Percentiles rank a stretch among this genome's conserved stretches.
These are phyloP conservation scores for Temnothorax curvispinosus DNA, from an alignment of 1,140 invertebrate species.

Conservation along the genomic window DNA sequence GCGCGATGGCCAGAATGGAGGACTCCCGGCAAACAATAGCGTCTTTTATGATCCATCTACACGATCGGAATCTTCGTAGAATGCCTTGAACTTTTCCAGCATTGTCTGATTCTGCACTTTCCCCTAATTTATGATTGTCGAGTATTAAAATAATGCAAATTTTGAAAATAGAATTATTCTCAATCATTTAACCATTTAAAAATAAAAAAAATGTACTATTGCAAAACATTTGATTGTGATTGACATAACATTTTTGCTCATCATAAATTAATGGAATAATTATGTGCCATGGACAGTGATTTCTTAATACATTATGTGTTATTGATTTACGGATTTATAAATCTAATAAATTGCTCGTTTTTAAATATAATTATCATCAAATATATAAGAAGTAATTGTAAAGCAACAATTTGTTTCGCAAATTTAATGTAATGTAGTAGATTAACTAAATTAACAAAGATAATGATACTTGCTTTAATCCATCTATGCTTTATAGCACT, in stretches of 20 bases:
- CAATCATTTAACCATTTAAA: neutral
- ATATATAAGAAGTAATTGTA: neutral
- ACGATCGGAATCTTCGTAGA: slow-evolving; percentile 30
- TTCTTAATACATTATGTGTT: neutral
- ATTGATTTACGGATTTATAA: neutral
- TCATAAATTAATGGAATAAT: neutral
- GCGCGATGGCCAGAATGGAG: neutral
- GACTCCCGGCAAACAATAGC: slow-evolving; percentile 10
- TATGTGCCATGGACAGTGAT: too few species aligned
- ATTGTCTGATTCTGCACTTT: slow-evolving; percentile 5
- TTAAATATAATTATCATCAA: neutral
- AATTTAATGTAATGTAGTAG: neutral
- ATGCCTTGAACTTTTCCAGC: slow-evolving; percentile 11
- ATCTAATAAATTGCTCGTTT: neutral
- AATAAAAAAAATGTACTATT: neutral
- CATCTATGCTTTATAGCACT: neutral
- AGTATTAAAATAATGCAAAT: neutral
- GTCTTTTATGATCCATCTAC: slow-evolving; percentile 38
- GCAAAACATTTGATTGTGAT: neutral
- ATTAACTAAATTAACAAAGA: neutral
- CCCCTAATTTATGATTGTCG: neutral
- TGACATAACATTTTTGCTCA: neutral
- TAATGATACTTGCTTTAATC: neutral
- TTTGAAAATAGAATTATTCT: neutral
- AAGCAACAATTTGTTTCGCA: neutral